Conservation (phyloP, 2,113 vertebrate genomes). For the Thryonomys swinderianus region DNA sequence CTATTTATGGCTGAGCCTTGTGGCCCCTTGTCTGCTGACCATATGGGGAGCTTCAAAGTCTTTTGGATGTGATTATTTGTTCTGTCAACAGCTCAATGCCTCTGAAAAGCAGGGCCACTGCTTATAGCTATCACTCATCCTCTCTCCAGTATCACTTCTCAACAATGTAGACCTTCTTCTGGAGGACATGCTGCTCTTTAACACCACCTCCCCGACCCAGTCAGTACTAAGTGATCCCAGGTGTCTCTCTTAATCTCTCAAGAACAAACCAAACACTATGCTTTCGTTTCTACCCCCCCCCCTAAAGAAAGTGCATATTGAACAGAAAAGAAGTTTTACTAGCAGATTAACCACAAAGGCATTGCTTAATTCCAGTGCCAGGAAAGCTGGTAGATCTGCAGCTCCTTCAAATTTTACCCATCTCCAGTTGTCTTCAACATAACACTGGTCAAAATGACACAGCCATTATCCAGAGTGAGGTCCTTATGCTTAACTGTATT, state of each 20-base stretch:
- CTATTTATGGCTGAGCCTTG: constrained; percentile 38
- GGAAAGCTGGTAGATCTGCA: neutral
- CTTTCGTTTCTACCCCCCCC: constrained; percentile 43
- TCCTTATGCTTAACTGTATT: neutral
- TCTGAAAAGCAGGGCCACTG: constrained; percentile 45
- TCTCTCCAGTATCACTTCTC: constrained; percentile 41
- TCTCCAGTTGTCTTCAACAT: constrained; percentile 22
- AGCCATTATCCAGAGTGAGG: neutral
- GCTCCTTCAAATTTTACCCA: constrained; percentile 23
- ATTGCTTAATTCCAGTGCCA: constrained; percentile 54
- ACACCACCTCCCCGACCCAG: constrained; percentile 51
- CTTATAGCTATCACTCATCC: constrained; percentile 65
- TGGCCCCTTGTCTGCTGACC: constrained; percentile 75
- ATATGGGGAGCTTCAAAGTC: constrained; percentile 75
- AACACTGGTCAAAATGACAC: neutral
- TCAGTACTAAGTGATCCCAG: constrained; percentile 62
- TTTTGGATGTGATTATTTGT: constrained; percentile 70
- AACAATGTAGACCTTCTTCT: constrained; percentile 54
- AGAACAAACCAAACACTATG: constrained; percentile 72
- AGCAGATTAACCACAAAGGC: constrained; percentile 63
- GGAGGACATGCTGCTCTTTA: constrained; percentile 57
- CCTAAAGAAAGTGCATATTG: constrained; percentile 45
- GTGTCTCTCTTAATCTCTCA: constrained; percentile 53
- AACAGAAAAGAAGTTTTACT: constrained; percentile 59
- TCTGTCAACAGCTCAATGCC: constrained; percentile 71